Conservation (phyloP, 2,797 vertebrate genomes). For the Potorous gilbertii region DNA sequence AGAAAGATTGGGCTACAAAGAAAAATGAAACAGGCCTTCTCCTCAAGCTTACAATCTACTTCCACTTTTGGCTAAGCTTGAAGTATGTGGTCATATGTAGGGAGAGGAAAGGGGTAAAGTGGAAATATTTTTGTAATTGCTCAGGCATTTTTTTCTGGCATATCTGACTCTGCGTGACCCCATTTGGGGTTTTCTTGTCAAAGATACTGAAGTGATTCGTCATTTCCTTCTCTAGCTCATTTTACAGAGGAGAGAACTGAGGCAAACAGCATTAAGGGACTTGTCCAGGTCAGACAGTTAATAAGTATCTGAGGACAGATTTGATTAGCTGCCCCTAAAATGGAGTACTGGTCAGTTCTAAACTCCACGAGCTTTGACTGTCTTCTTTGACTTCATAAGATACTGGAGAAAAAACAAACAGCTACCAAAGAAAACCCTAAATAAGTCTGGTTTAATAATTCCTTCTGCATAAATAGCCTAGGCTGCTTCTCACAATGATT, state of each 20-base stretch:
- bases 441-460: background rate
- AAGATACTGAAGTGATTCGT: background rate
- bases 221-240: background rate
- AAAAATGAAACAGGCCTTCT: background rate
- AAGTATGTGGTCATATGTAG: background rate
- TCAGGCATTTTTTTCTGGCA: background rate
- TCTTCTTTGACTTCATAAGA: background rate
- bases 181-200: background rate
- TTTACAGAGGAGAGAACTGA: background rate
- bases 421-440: background rate
- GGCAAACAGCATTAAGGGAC: background rate
- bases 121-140: background rate
- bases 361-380: background rate
- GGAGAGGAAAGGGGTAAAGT: background rate
- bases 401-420: background rate
- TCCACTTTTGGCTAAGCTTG: background rate
- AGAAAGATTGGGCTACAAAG: background rate
- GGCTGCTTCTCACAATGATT: background rate
- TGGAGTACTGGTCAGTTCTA: background rate
- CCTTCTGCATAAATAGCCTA: background rate
- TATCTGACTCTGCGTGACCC: background rate
- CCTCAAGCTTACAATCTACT: background rate
- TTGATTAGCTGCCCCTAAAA: background rate
- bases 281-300: background rate
- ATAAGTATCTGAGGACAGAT: background rate